Conservation (phyloP, 1,140 invertebrate species). For the Drosophila kohkoa region DNA sequence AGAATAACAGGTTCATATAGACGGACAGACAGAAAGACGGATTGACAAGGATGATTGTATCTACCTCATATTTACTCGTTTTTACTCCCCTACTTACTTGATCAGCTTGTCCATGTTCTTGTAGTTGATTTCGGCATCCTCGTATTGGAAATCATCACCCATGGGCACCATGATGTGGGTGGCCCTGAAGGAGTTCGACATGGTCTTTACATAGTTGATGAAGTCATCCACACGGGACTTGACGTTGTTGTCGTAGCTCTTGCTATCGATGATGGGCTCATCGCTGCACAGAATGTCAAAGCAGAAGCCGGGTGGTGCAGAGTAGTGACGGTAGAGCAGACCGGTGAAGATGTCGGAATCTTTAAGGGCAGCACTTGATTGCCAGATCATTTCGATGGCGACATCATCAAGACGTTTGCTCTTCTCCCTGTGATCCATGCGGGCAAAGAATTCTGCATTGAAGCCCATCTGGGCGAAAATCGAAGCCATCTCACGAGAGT, state of each 20-base stretch:
- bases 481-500: slow-evolving; percentile 94
- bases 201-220: slow-evolving; percentile 85
- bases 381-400: slow-evolving; percentile 82
- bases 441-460: slow-evolving; percentile 94
- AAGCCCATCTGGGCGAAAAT: slow-evolving; percentile 93
- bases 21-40: not conserved
- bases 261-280: slow-evolving; percentile 92
- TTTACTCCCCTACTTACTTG: slow-evolving; percentile 86
- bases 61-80: too few species aligned
- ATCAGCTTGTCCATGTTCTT: slow-evolving; percentile 96
- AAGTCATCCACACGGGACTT: slow-evolving; percentile 88
- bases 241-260: slow-evolving; percentile 90
- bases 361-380: slow-evolving; percentile 89
- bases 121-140: slow-evolving; percentile 93
- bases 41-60: too few species aligned
- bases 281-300: slow-evolving; percentile 94
- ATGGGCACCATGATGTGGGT: slow-evolving; percentile 95
- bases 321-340: slow-evolving; percentile 91
- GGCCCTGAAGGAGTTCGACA: slow-evolving; percentile 87
- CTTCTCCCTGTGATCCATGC: slow-evolving; percentile 96
- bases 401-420: slow-evolving; percentile 86
- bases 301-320: slow-evolving; percentile 94
- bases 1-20: too few species aligned
- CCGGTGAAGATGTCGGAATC: slow-evolving; percentile 89
- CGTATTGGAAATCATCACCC: slow-evolving; percentile 97